Base-by-base conservation (phyloP, 2,888 invertebrate genomes). In the Ochropleura leucogaster region DNA sequence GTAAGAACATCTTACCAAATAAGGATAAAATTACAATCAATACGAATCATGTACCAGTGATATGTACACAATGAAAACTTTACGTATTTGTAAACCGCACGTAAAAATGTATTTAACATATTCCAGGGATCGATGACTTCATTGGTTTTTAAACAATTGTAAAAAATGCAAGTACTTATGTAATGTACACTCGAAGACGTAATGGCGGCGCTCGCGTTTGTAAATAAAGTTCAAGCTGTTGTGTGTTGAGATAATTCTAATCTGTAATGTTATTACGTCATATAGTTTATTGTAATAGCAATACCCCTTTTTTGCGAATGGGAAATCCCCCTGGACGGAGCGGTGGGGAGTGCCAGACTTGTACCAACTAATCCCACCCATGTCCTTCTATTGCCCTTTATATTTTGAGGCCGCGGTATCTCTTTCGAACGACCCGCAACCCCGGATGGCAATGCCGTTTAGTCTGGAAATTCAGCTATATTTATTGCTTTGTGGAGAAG, bases 91-190 rank as follows among this genome's bases (percentile, higher is more conserved):
- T 3, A 46, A 67, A 74, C 30, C 20, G 9, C 18, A 30, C 16
- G 3, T 20, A 20, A 46, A 77, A 20, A 46, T 18, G 8, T 46
- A 44, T 4, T 30, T 18, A 40, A 77, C 59, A 10, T 16, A 18
- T 60, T 51, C n/a, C n/a, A 16, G 55, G 49, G 6, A 57, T 75
- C 18, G 74, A 68, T 68, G 77, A 59, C 4, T 57, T 46, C 20
- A 77, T 68, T 57, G 16, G 46, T 4, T n/a, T 49, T 8, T 12
- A 63, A 42, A 51, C 30, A 59, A 44, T 30, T 16, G 7, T 42
- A 60, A 62, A 72, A 60, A 73, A 72, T 20, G 30, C 30, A 30
- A 7, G n/a, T 71, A 49, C 30, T 10, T 47, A 20, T 30, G 1
- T 10, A 18, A 1, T 12, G 18, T 14, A 18, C 47, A 40, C 30